Evolutionary conservation across 2,113 vertebrate species (phyloP).

Genomic region (Oncorhynchus kisutch): DNA sequence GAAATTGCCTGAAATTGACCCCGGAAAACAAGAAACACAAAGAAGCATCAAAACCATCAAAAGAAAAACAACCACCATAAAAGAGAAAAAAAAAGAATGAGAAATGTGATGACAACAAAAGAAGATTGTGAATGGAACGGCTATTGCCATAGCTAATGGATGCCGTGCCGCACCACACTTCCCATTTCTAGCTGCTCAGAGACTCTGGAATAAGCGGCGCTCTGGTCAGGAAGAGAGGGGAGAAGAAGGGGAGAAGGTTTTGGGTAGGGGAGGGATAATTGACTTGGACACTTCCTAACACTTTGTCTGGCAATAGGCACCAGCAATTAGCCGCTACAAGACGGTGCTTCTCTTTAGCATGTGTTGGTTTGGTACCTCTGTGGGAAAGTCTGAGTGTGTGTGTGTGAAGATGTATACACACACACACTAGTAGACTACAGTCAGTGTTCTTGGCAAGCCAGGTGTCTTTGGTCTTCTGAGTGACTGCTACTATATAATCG

Average conservation of each 20-base stretch:
- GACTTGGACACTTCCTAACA: conserved; percentile 33
- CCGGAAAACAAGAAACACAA: too few species aligned
- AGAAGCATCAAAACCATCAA: neutral
- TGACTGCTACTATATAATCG: too few species aligned
- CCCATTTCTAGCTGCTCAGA: neutral
- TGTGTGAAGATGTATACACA: neutral
- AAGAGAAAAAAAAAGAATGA: too few species aligned
- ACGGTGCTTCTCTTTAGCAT: too few species aligned
- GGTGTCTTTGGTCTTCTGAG: neutral
- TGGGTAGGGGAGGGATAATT: conserved; percentile 25
- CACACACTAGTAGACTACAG: neutral
- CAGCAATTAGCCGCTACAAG: neutral
- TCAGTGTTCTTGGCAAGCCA: neutral
- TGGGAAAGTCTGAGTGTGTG: neutral
- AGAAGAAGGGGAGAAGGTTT: neutral
- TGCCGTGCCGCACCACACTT: neutral
- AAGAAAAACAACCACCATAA: conserved; percentile 55
- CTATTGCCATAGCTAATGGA: neutral
- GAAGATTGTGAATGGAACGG: neutral
- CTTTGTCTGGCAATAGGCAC: conserved; percentile 19
- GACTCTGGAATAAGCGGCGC: conserved; percentile 15
- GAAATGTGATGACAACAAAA: neutral
- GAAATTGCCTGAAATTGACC: too few species aligned
- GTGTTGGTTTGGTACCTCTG: too few species aligned
- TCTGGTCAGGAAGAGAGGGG: neutral